These are phyloP conservation scores for Formica aserva DNA, from an alignment of 2,888 invertebrate species.

Conservation along the genomic window DNA sequence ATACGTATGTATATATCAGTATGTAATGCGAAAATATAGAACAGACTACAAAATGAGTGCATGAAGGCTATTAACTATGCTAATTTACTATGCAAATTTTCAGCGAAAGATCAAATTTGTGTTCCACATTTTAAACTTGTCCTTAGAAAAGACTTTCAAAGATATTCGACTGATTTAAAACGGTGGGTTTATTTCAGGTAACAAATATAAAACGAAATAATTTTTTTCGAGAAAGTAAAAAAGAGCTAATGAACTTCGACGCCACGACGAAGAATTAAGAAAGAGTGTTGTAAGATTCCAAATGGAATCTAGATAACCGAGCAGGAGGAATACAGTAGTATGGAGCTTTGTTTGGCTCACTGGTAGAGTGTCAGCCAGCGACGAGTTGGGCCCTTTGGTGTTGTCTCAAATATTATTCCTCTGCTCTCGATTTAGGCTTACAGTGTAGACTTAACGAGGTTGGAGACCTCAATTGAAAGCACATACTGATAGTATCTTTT, in stretches of 20 bases:
- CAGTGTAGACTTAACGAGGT: not conserved
- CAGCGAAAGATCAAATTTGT: not conserved
- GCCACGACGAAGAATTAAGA: not conserved
- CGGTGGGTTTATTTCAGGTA: not conserved
- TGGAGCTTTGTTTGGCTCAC: no score
- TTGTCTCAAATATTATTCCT: no score
- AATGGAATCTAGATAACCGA: no score
- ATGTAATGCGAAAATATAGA: not conserved
- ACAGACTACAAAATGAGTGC: not conserved
- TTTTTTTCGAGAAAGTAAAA: not conserved
- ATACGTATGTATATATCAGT: not conserved
- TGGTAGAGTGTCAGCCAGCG: no score
- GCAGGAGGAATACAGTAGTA: no score
- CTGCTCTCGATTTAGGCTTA: no score
- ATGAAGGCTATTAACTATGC: not conserved
- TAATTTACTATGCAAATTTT: not conserved
- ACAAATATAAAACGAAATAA: not conserved
- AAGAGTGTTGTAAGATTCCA: not conserved
- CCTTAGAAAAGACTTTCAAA: not conserved
- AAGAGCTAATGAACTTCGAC: not conserved
- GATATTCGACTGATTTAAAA: not conserved
- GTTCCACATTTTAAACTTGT: not conserved
- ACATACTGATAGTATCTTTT: not conserved
- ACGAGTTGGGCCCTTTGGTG: no score
- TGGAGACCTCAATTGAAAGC: not conserved